phyloP scores from a whole-genome alignment of 2,888 invertebrate species.

The Drosophila mulleri region DNA sequence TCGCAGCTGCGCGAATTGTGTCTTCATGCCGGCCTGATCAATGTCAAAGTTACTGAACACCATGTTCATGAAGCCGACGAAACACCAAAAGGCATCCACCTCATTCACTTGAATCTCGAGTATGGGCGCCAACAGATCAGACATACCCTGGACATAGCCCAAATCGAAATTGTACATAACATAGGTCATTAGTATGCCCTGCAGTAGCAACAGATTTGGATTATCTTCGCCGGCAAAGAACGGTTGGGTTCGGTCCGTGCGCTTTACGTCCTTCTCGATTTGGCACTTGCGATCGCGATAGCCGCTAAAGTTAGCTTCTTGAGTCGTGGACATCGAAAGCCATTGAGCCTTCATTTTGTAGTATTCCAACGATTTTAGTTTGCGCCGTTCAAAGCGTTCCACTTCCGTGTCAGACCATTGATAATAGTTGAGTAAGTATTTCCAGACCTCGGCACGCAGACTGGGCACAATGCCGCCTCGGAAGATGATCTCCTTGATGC shows the following conservation, averaged over 20 bases:
- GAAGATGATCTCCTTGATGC: constrained; percentile 94
- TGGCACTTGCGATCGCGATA: constrained; percentile 96
- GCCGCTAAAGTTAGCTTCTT: constrained; percentile 94
- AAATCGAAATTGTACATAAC: constrained; percentile 99
- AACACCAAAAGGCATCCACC: constrained; percentile 99
- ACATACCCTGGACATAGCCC: constrained; percentile 99
- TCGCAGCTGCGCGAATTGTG: constrained; percentile 94
- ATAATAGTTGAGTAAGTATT: constrained; percentile 95
- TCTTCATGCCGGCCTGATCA: constrained; percentile 98
- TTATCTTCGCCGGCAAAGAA: constrained; percentile 98
- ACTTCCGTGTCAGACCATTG: constrained; percentile 92
- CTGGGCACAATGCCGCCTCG: constrained; percentile 93
- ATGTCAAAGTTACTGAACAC: constrained; percentile 97
- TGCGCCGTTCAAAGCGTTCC: constrained; percentile 89
- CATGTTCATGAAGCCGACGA: constrained; percentile 98
- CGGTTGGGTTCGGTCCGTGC: constrained; percentile 96
- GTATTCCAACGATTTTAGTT: constrained; percentile 93
- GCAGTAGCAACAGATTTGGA: constrained; percentile 92
- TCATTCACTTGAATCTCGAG: constrained; percentile 94
- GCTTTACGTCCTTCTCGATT: constrained; percentile 98
- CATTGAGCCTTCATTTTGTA: constrained; percentile 98
- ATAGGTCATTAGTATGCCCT: constrained; percentile 98
- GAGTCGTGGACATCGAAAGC: constrained; percentile 94
- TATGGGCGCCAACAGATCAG: constrained; percentile 97
- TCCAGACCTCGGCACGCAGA: constrained; percentile 95